Evolutionary conservation across 2,888 invertebrate species (phyloP), one percentile per base, ranked within the genome.

Genomic region (Buathra laborator): DNA sequence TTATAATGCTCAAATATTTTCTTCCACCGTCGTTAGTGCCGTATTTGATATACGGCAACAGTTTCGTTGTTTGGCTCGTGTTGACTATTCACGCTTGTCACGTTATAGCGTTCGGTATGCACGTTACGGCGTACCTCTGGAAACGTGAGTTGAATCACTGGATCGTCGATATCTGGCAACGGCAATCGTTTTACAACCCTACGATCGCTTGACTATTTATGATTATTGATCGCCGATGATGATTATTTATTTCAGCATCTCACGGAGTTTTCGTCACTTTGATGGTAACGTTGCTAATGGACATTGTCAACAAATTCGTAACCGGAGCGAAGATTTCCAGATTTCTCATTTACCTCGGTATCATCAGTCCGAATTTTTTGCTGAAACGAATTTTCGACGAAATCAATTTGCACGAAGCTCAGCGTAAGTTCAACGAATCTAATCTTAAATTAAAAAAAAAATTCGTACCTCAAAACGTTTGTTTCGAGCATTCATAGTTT

Each of bases 91-190:
- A 93, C 66, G 81, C 90, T 56, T 87, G 87, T 72, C 93, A 93
- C 84, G 89, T 92, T 14, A 88, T 93, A 81, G 83, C 91, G 14
- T 93, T 92, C 84, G 93, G 93, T 72, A 91, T 93, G 90, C 94
- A 93, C 59, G 83, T 93, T 70, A 89, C 92, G 46, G 89, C 93
- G 78, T 93, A 93, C 85, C 93, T 93, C 83, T 89, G 92, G 56
- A 93, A 90, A 90, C 90, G 93, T 93, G 90, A 91, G 91, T 89
- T 29, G 24, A 51, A 24, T 70, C 4, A 75, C 48, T 48, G 62
- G 59, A 51, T 51, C 51, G n/a, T 12, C 16, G 14, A 51, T 51
- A 37, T 37, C 37, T 7, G 37, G 24, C 24, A 59, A 32, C 32
- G 12, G 5, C 59, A 29, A 37, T 37, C 37, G 37, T 37, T 37